phyloP scores from a whole-genome alignment of 2,797 vertebrate species.

The Periophthalmus magnuspinnatus region DNA sequence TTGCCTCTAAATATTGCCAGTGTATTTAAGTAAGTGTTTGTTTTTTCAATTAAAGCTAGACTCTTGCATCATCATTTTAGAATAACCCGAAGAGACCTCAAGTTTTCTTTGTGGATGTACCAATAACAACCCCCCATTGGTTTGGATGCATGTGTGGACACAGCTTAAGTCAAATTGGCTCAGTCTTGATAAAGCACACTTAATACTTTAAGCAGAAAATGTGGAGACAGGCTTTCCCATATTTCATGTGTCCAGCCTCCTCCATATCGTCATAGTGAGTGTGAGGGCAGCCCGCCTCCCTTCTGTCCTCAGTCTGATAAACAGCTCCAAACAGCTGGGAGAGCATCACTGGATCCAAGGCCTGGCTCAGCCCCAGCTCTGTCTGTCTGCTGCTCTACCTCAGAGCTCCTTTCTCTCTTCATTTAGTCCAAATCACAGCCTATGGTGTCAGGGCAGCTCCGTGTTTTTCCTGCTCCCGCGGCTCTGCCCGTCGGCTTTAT shows the following conservation, averaged over 20 bases:
- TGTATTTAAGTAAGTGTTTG: too few relatives aligned
- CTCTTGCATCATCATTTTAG: neutral
- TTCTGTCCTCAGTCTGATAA: conserved; percentile 44
- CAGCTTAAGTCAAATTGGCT: neutral
- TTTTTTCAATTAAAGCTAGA: neutral
- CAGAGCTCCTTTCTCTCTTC: conserved; percentile 52
- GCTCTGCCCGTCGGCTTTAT: conserved; percentile 50
- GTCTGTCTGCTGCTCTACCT: conserved; percentile 55
- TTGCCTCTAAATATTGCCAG: neutral
- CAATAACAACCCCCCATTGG: neutral
- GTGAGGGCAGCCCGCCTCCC: conserved; percentile 30
- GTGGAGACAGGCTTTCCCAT: neutral
- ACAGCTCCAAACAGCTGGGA: conserved; percentile 65
- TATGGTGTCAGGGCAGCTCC: conserved; percentile 61
- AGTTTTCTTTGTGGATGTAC: neutral
- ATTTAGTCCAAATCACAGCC: conserved; percentile 62
- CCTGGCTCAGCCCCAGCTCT: conserved; percentile 65
- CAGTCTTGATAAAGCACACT: neutral
- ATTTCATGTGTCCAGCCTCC: conserved; percentile 17
- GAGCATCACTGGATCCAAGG: conserved; percentile 59
- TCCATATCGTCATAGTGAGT: conserved; percentile 12
- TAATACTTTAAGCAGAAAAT: neutral
- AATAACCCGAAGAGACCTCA: neutral
- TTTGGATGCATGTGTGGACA: neutral
- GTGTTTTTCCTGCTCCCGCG: conserved; percentile 43